Evolutionary conservation across 2,888 invertebrate genomes (phyloP).

Genomic region (Branchellion lobata): DNA sequence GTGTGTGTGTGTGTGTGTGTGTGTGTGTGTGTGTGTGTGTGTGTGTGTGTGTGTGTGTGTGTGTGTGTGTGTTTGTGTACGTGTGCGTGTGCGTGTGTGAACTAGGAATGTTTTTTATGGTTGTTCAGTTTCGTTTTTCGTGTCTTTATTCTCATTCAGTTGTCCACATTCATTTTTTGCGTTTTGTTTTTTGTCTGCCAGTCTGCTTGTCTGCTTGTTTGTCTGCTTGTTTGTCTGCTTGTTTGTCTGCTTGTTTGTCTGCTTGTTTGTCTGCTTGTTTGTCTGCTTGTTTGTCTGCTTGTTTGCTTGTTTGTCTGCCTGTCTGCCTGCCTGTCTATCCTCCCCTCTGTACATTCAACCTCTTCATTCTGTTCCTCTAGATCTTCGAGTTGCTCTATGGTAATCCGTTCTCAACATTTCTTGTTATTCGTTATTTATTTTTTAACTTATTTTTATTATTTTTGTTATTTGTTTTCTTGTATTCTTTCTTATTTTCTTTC

Average conservation of each 20-base stretch:
- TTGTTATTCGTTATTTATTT: background rate
- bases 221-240: too few relatives aligned
- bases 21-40: too few relatives aligned
- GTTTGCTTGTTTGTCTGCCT: too few relatives aligned
- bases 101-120: background rate
- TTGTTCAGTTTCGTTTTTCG: background rate
- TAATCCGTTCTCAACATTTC: background rate
- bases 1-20: too few relatives aligned
- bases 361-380: background rate
- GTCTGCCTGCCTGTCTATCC: too few relatives aligned
- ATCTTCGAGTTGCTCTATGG: background rate
- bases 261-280: background rate
- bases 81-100: constrained; percentile 12
- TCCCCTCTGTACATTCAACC: background rate
- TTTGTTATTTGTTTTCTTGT: too few relatives aligned
- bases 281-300: background rate
- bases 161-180: background rate
- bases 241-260: too few relatives aligned
- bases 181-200: background rate
- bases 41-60: too few relatives aligned
- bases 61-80: too few relatives aligned
- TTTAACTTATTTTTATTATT: too few relatives aligned
- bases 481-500: too few relatives aligned
- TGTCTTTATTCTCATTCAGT: background rate
- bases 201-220: too few relatives aligned